Evolutionary conservation across 2,113 vertebrate genomes (phyloP).

Genomic region (Xiphias gladius): DNA sequence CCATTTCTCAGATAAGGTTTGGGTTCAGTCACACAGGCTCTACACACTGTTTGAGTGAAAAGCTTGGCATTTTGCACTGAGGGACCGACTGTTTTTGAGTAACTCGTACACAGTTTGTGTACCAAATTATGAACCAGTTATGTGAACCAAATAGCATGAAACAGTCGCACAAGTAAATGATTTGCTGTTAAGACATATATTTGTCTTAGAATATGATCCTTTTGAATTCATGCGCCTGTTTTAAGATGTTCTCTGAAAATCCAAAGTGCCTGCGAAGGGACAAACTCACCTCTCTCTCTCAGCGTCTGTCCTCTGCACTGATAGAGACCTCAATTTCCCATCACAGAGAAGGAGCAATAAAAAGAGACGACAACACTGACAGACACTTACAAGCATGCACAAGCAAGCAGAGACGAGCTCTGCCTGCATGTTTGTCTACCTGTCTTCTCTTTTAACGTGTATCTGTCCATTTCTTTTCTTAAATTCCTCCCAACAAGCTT

Average conservation of each 20-base stretch:
- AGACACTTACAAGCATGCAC: conserved; percentile 1
- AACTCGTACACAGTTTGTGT: no score
- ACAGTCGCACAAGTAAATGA: no score
- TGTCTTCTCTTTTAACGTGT: neutral
- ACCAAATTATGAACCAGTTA: no score
- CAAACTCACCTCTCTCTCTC: neutral
- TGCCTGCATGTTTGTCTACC: neutral
- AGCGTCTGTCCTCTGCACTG: conserved; percentile 1
- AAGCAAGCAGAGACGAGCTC: neutral
- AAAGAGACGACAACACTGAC: conserved; percentile 23
- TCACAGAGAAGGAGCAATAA: conserved; percentile 32
- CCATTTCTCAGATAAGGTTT: no score
- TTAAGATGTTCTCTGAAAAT: neutral
- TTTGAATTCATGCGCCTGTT: neutral
- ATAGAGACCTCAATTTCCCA: conserved; percentile 39
- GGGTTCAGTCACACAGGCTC: no score
- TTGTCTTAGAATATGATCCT: no score
- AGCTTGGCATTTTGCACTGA: no score
- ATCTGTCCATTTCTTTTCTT: neutral
- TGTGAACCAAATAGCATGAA: no score
- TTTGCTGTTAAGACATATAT: no score
- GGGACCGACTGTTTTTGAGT: no score
- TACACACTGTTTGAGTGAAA: no score
- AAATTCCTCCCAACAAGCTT: neutral
- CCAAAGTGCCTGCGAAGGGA: conserved; percentile 8